Evolutionary conservation across 2,797 vertebrate genomes (phyloP).

Genomic region (Trematomus bernacchii): DNA sequence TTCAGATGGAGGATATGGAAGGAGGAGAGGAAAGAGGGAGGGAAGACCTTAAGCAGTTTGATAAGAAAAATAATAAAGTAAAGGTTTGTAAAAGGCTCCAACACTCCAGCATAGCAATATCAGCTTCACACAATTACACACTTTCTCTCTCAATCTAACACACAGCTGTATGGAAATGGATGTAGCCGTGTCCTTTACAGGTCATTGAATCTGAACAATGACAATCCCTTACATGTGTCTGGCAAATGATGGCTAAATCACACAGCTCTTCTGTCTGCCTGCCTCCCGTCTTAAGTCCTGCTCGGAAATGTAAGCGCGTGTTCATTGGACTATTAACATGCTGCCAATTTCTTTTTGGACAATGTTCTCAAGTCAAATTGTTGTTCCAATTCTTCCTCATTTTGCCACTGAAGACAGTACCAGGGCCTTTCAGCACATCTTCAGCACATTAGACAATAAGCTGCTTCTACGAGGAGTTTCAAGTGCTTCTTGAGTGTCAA

Average conservation of each 20-base stretch:
- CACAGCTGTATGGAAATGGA: slow-evolving; percentile 67
- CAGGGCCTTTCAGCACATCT: slow-evolving; percentile 39
- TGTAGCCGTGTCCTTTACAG: slow-evolving; percentile 78
- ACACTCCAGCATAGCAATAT: slow-evolving; percentile 61
- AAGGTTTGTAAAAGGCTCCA: slow-evolving; percentile 68
- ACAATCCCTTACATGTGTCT: slow-evolving; percentile 65
- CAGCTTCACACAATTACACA: slow-evolving; percentile 42
- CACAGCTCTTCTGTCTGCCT: slow-evolving; percentile 46
- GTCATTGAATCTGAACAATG: slow-evolving; percentile 75
- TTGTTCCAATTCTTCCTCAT: slow-evolving; percentile 42
- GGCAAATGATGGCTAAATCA: slow-evolving; percentile 75
- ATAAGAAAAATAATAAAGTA: slow-evolving; percentile 76
- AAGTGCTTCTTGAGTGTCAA: slow-evolving; percentile 60
- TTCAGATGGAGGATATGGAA: slow-evolving; percentile 1
- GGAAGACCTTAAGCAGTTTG: slow-evolving; percentile 65
- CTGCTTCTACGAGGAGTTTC: slow-evolving; percentile 48
- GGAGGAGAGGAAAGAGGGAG: slow-evolving; percentile 16
- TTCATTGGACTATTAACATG: background rate
- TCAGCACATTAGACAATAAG: slow-evolving; percentile 55
- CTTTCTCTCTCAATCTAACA: slow-evolving; percentile 27
- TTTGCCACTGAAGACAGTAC: slow-evolving; percentile 15
- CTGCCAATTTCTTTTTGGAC: background rate
- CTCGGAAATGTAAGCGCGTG: slow-evolving; percentile 17
- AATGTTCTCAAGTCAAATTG: slow-evolving; percentile 23
- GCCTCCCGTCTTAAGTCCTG: slow-evolving; percentile 29